Conservation (phyloP, 2,113 vertebrate species). For the Alligator mississippiensis region DNA sequence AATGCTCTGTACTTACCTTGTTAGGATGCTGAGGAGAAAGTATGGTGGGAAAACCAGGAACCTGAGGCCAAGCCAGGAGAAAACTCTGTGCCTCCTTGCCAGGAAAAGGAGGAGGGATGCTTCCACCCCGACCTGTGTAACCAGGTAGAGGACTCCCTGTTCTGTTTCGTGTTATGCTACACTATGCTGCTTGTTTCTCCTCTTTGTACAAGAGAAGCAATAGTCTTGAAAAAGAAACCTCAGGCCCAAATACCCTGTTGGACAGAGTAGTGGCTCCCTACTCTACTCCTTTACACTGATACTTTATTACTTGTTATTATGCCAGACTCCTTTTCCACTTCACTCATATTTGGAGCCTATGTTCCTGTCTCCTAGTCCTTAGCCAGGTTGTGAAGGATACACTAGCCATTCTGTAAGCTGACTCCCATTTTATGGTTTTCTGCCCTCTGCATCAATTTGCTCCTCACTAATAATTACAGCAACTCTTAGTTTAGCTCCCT, state of each 20-base stretch:
- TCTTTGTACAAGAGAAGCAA: neutral
- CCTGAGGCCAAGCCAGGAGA: neutral
- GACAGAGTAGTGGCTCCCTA: neutral
- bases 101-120: neutral
- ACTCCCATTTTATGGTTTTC: neutral
- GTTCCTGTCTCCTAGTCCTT: neutral
- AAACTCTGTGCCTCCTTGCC: neutral
- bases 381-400: neutral
- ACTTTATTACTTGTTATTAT: neutral
- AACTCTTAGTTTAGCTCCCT: too few relatives aligned
- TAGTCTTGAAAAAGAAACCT: neutral
- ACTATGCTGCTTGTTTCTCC: neutral
- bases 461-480: too few relatives aligned
- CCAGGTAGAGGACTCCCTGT: neutral
- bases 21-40: neutral
- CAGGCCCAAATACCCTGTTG: neutral
- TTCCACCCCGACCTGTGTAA: fast-evolving
- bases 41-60: neutral
- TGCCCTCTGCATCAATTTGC: neutral
- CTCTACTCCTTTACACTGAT: neutral
- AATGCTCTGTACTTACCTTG: fast-evolving
- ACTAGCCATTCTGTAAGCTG: neutral
- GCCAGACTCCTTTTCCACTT: neutral
- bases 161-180: neutral
- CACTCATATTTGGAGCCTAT: neutral